Conservation (phyloP, 2,113 vertebrate species). For the Phocoena sinus region DNA sequence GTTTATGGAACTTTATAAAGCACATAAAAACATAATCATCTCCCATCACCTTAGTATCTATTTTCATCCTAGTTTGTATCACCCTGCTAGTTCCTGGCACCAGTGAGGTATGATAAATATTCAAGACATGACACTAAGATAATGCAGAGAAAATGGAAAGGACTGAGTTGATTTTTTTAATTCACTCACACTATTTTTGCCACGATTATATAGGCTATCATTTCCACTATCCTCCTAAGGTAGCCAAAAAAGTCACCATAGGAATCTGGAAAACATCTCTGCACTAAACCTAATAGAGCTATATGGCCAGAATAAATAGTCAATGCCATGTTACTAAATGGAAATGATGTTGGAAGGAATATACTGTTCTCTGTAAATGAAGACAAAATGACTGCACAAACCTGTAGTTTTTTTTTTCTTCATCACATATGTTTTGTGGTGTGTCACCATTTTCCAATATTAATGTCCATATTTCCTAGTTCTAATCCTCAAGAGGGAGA, state of each 20-base stretch:
- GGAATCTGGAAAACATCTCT: slow-evolving; percentile 24
- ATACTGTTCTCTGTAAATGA: background rate
- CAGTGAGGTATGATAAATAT: background rate
- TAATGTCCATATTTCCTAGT: background rate
- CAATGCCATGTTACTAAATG: background rate
- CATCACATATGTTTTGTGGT: background rate
- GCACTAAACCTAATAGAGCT: background rate
- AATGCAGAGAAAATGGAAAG: slow-evolving; percentile 9
- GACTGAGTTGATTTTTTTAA: background rate
- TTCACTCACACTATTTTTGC: background rate
- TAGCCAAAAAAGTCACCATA: background rate
- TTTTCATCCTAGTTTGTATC: background rate
- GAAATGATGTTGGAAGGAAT: background rate
- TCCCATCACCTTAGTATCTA: background rate
- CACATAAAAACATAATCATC: slow-evolving; percentile 14
- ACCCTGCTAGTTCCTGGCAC: background rate
- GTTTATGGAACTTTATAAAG: background rate
- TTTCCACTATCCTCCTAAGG: background rate
- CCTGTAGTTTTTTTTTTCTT: background rate
- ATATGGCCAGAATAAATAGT: background rate
- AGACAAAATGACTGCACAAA: background rate
- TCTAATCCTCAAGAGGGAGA: background rate
- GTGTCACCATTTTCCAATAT: background rate
- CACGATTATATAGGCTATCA: background rate
- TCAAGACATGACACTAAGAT: background rate